Evolutionary conservation across 2,888 invertebrate species (phyloP).

Genomic region (Corbicula japonica): DNA sequence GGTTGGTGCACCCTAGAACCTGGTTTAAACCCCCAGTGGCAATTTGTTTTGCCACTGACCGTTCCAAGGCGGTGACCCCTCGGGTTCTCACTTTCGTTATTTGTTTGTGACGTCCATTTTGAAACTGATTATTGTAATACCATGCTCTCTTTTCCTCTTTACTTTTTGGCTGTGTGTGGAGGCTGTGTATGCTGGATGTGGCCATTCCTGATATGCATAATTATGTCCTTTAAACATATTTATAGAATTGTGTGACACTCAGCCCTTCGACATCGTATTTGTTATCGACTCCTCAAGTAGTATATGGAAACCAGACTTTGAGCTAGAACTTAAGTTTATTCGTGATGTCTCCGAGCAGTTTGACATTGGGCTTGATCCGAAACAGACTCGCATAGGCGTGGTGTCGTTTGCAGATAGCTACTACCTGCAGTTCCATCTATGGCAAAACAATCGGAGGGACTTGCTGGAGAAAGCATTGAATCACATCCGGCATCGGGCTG

Average conservation of each 20-base stretch:
- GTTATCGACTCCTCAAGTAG: conserved; percentile 75
- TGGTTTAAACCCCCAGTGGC: too few relatives aligned
- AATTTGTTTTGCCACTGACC: too few relatives aligned
- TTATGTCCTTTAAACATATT: too few relatives aligned
- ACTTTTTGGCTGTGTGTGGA: too few relatives aligned
- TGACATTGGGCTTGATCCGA: conserved; percentile 60
- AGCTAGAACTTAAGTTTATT: conserved; percentile 68
- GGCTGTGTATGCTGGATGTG: too few relatives aligned
- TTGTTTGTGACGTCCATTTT: too few relatives aligned
- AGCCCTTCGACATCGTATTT: conserved; percentile 71
- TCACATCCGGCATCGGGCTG: conserved; percentile 59
- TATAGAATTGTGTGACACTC: conserved; percentile 43
- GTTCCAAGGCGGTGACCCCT: too few relatives aligned
- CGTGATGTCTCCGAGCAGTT: conserved; percentile 66
- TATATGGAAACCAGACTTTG: conserved; percentile 73
- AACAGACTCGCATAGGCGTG: conserved; percentile 69
- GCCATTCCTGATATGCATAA: too few relatives aligned
- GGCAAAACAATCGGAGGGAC: conserved; percentile 58
- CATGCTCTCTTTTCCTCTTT: too few relatives aligned
- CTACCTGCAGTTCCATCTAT: conserved; percentile 68
- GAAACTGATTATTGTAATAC: too few relatives aligned
- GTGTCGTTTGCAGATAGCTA: conserved; percentile 63
- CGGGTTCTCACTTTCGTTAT: too few relatives aligned
- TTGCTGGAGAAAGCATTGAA: conserved; percentile 54
- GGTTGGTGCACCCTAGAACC: too few relatives aligned